phyloP scores from a whole-genome alignment of 2,888 invertebrate genomes.

The Arge pagana region DNA sequence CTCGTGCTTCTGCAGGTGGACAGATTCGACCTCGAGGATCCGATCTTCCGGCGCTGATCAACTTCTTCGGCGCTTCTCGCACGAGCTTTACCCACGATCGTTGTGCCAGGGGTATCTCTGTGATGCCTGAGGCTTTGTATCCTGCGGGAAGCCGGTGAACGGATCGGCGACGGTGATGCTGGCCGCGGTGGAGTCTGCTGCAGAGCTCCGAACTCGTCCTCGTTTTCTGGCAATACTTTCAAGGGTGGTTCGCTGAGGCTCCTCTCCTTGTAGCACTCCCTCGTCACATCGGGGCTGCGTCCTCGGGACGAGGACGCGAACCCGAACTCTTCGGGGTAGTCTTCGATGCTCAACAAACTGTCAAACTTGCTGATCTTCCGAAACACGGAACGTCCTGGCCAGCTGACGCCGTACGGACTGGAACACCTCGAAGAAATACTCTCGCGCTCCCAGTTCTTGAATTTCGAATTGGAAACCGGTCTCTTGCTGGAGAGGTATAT shows the following conservation, averaged over 20 bases:
- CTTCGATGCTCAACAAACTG: slow-evolving; percentile 48
- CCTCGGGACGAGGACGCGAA: slow-evolving; percentile 46
- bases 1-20: slow-evolving; percentile 57
- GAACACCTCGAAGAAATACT: slow-evolving; percentile 59
- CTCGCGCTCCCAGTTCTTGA: slow-evolving; percentile 69
- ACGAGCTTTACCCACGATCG: slow-evolving; percentile 60
- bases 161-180: slow-evolving; percentile 64
- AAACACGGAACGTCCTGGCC: slow-evolving; percentile 62
- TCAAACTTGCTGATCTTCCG: slow-evolving; percentile 53
- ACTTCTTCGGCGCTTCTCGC: slow-evolving; percentile 72
- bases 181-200: slow-evolving; percentile 53
- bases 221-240: slow-evolving; percentile 54
- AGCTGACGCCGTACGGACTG: slow-evolving; percentile 66
- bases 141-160: slow-evolving; percentile 71
- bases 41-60: slow-evolving; percentile 50
- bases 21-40: slow-evolving; percentile 41
- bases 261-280: slow-evolving; percentile 59
- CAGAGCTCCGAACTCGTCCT: slow-evolving; percentile 37
- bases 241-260: slow-evolving; percentile 71
- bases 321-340: slow-evolving; percentile 46
- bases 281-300: slow-evolving; percentile 52
- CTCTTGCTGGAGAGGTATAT: slow-evolving; percentile 71
- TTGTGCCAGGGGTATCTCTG: slow-evolving; percentile 43
- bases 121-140: slow-evolving; percentile 62
- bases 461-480: slow-evolving; percentile 75